A percentile compares a stretch with the other conserved stretches of the same genome.
These are phyloP conservation scores for Lepus oiostolus DNA, from an alignment of 2,797 vertebrate species.

Conservation along the genomic window DNA sequence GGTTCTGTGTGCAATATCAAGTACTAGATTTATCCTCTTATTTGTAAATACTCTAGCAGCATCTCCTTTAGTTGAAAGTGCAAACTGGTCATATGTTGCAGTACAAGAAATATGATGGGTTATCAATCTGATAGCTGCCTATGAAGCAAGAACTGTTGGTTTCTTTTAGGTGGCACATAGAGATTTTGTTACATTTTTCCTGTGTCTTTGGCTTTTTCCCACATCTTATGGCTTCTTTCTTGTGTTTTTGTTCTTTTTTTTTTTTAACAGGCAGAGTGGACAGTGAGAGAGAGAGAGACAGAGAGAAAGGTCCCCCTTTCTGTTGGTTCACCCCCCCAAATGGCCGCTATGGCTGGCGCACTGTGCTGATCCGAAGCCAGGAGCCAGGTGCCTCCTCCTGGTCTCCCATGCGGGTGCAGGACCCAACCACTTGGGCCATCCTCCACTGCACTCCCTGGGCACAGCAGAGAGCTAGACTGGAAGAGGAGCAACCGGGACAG, in stretches of 20 bases:
- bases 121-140: not conserved
- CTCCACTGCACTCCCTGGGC: no score
- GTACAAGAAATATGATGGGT: not conserved
- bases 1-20: not conserved
- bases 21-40: not conserved
- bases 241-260: not conserved
- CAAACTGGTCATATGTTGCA: conserved; percentile 16
- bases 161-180: not conserved
- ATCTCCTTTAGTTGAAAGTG: conserved; percentile 21
- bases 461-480: no score
- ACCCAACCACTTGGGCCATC: no score
- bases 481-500: no score
- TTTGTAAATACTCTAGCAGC: not conserved
- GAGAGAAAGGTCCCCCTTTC: no score
- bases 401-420: no score
- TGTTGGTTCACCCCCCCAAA: no score
- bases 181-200: not conserved
- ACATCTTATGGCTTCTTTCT: not conserved
- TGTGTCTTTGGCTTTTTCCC: not conserved
- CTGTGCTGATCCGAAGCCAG: no score
- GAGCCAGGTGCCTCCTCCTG: no score
- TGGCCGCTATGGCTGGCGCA: no score
- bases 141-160: not conserved
- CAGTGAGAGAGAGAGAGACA: no score
- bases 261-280: no score